Evolutionary conservation across 2,797 vertebrate genomes (phyloP).

Genomic region (Anguilla marmorata): DNA sequence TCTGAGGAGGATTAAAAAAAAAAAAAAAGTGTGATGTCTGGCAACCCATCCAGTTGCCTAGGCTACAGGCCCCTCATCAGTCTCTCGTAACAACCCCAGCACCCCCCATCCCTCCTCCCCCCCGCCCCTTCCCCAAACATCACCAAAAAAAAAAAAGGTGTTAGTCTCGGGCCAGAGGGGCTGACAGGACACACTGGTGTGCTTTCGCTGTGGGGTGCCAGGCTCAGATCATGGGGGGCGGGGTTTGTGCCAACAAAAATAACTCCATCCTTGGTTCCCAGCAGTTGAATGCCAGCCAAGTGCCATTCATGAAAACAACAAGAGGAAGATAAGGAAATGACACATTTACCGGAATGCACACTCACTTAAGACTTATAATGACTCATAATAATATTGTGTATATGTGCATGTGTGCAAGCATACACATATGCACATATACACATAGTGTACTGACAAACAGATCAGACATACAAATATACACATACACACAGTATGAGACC

Average conservation of each 20-base stretch:
- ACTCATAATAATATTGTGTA: no score
- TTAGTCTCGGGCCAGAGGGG: neutral
- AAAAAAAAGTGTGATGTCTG: neutral
- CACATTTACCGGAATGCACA: neutral
- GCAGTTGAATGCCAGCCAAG: neutral
- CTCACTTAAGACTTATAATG: no score
- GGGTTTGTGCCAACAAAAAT: neutral
- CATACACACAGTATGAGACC: no score
- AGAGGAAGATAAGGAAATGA: no score
- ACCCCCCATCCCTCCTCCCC: neutral
- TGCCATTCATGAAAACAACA: neutral
- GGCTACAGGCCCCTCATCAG: neutral
- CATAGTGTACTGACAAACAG: no score
- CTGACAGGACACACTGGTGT: neutral
- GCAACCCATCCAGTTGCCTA: neutral
- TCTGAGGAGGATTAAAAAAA: neutral
- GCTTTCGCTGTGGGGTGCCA: neutral
- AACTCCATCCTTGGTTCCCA: neutral
- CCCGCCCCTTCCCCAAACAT: neutral
- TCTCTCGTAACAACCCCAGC: neutral
- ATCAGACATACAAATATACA: no score
- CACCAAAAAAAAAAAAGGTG: neutral
- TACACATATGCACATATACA: no score
- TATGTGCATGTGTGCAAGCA: no score
- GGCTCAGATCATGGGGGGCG: neutral